Percentiles rank a stretch among this genome's conserved stretches.
phyloP scores from a whole-genome alignment of 2,888 invertebrate species.

The Rotaria socialis region DNA sequence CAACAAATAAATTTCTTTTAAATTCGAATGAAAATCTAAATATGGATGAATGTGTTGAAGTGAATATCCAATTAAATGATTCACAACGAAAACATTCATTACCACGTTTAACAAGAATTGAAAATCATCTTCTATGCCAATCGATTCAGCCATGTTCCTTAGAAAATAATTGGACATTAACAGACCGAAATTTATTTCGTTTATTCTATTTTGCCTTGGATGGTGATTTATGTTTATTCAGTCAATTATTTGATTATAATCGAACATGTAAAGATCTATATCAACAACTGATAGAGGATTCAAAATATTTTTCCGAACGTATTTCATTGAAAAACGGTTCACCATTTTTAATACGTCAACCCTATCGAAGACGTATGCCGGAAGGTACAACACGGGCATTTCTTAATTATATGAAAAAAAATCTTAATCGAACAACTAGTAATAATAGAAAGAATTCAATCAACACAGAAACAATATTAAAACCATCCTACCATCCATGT shows the following conservation, averaged over 20 bases:
- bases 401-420: not conserved
- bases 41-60: too few relatives aligned
- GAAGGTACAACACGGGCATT: not conserved
- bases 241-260: not conserved
- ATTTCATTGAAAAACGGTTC: not conserved
- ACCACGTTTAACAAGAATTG: not conserved
- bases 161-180: not conserved
- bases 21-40: not conserved
- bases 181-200: not conserved
- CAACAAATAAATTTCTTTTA: not conserved
- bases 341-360: not conserved
- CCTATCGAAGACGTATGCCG: not conserved
- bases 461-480: not conserved
- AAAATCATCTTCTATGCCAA: not conserved
- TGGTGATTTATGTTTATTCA: slow-evolving; percentile 15
- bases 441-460: not conserved
- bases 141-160: not conserved
- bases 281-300: not conserved
- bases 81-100: not conserved
- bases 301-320: slow-evolving; percentile 12
- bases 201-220: not conserved
- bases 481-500: slow-evolving; percentile 67
- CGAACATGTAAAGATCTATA: not conserved
- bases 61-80: not conserved
- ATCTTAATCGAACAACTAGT: not conserved